Percentiles rank a stretch among this genome's conserved stretches.
Evolutionary conservation across 30 jellyfish, hydroid and myxozoan genomes (phyloP).

Genomic region (Clytia hemisphaerica): DNA sequence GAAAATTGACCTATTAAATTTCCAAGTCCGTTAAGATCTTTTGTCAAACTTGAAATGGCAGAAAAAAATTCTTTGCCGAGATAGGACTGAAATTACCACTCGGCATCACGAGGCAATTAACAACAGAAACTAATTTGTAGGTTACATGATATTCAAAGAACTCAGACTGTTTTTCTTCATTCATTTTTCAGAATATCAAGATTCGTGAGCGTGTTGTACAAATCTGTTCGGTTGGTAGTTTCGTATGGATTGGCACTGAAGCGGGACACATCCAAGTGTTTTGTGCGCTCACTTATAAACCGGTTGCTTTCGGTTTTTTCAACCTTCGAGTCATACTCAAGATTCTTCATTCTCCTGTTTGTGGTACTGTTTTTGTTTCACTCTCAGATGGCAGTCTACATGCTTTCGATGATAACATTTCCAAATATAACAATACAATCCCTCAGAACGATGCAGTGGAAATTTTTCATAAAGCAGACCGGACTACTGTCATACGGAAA

Average conservation of each 20-base stretch:
- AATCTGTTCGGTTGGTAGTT: conserved; percentile 89
- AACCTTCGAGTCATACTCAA: conserved; percentile 51
- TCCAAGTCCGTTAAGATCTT: too few species aligned
- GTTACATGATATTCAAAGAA: not conserved
- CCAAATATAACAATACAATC: conserved; percentile 30
- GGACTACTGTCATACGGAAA: conserved; percentile 40
- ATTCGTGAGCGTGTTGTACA: conserved; percentile 35
- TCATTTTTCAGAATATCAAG: conserved; percentile 36
- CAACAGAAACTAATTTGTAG: too few species aligned
- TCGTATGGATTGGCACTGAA: conserved; percentile 85
- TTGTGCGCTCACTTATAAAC: conserved; percentile 71
- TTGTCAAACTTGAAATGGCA: too few species aligned
- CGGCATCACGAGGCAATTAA: too few species aligned
- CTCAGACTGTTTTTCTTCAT: not conserved
- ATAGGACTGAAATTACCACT: too few species aligned
- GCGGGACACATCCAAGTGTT: conserved; percentile 66
- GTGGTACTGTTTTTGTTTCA: conserved; percentile 67
- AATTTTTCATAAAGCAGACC: conserved; percentile 16
- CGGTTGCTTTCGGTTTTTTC: conserved; percentile 69
- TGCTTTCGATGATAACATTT: conserved; percentile 57
- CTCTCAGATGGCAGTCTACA: conserved; percentile 50
- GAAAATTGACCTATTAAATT: too few species aligned
- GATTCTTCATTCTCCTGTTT: conserved; percentile 73
- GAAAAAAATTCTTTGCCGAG: too few species aligned
- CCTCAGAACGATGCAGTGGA: conserved; percentile 34